Conservation (phyloP, 2,797 vertebrate genomes). For the Dipus sagitta region DNA sequence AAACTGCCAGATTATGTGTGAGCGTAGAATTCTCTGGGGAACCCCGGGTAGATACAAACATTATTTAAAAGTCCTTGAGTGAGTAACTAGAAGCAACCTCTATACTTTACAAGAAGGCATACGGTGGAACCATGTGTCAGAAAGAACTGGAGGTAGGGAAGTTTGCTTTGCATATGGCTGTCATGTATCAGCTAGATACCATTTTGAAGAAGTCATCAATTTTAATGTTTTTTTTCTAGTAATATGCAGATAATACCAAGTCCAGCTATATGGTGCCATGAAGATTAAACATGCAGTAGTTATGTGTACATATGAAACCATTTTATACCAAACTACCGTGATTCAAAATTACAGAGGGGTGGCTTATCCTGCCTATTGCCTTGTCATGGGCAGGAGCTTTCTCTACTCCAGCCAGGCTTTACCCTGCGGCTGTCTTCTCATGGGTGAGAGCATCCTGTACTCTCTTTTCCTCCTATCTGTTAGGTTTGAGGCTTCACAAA, state of each 20-base stretch:
- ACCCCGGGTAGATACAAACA: background rate
- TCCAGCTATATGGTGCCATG: background rate
- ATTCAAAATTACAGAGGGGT: background rate
- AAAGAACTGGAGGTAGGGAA: conserved; percentile 12
- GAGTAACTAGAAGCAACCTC: background rate
- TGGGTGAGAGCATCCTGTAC: too few species aligned
- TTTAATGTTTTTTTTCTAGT: background rate
- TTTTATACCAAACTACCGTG: conserved; percentile 21
- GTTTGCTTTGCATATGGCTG: background rate
- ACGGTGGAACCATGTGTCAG: background rate
- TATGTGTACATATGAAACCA: background rate
- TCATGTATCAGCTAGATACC: background rate
- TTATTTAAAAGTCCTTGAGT: conserved; percentile 25
- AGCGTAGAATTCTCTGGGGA: background rate
- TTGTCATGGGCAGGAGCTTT: too few species aligned
- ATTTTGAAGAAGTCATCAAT: background rate
- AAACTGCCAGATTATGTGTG: background rate
- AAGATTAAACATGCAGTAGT: conserved; percentile 13
- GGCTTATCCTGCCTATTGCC: too few species aligned
- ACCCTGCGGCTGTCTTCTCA: too few species aligned
- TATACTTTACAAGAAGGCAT: background rate
- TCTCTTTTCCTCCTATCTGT: too few species aligned
- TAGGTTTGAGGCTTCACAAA: too few species aligned
- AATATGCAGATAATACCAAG: background rate
- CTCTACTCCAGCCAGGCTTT: too few species aligned